Evolutionary conservation across 2,113 vertebrate species (phyloP), one percentile per base, ranked within the genome.

Genomic region (Prionailurus viverrinus): DNA sequence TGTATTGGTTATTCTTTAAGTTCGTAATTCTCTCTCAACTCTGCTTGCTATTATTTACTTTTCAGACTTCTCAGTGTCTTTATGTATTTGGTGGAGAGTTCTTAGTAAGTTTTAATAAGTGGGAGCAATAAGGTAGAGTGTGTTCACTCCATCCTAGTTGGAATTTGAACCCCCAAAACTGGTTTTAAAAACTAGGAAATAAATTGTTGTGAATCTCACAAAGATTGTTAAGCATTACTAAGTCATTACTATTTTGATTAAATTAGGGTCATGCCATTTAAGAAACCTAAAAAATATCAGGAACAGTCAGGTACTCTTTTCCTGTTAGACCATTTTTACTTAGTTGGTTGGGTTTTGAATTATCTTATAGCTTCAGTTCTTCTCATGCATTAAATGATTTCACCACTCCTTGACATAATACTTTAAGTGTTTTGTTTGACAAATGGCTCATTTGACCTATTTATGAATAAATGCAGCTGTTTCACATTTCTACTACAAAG

Each of bases 321-420:
- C 29, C 61, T 73, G 63, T 76, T 29, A 90, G 23, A 33, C 15
- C n/a, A 51, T 61, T 96, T 95, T 78, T 74, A 85, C 9, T 85
- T 74, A 73, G 33, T 68, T 92, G 33, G 8, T 53, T 90, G 48
- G 11, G 74, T 88, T 78, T 93, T 89, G 5, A 95, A 93, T 88
- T 97, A 82, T 69, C 16, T 39, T 91, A 9, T 45, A 74, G 65
- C 94, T 91, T 93, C 36, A 45, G 23, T 94, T 90, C 48, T 87
- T 94, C 58, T 92, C 55, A 88, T 74, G 41, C 21, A 84, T 48
- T 92, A 83, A 95, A 68, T 92, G 15, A 95, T 78, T 93, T 95
- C 27, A 76, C 11, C 25, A 82, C 31, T 95, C 27, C 7, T 53
- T 96, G 51, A 86, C 19, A 74, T 76, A 93, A 74, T 74, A 73